phyloP scores from a whole-genome alignment of 2,797 vertebrate genomes.

The Falco concolor region DNA sequence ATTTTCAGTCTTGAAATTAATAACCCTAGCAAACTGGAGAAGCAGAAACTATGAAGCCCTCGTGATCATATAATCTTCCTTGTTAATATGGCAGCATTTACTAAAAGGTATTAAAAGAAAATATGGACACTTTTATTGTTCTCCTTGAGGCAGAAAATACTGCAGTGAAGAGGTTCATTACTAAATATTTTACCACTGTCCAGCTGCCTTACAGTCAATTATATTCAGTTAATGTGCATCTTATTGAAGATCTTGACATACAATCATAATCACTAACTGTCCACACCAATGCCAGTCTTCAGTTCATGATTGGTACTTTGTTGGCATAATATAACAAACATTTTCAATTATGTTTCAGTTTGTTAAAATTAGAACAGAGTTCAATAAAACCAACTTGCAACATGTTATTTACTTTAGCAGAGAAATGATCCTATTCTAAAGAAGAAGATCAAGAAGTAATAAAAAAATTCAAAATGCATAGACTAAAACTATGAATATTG shows the following conservation, averaged over 20 bases:
- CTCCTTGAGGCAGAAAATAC: constrained; percentile 38
- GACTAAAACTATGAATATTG: not conserved
- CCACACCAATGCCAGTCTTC: not conserved
- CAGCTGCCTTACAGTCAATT: constrained; percentile 64
- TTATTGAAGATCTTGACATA: constrained; percentile 51
- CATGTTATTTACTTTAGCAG: not conserved
- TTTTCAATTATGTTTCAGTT: not conserved
- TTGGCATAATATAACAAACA: constrained; percentile 23
- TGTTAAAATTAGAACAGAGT: constrained; percentile 9
- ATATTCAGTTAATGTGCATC: constrained; percentile 47
- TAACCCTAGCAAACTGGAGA: not conserved
- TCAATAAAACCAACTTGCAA: constrained; percentile 5
- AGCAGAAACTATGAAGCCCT: constrained; percentile 18
- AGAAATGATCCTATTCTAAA: not conserved
- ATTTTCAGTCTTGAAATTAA: not conserved
- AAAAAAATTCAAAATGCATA: not conserved
- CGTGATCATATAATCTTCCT: not conserved
- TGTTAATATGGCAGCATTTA: constrained; percentile 1
- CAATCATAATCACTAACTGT: constrained; percentile 37
- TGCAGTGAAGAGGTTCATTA: constrained; percentile 15
- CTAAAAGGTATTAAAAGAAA: not conserved
- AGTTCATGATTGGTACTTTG: constrained; percentile 18
- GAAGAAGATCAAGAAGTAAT: not conserved
- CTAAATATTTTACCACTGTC: constrained; percentile 23
- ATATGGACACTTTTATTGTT: not conserved